A percentile compares a stretch with the other conserved stretches of the same genome.
Conservation (phyloP, 1,140 invertebrate genomes). For the Polypedilum pembai region DNA sequence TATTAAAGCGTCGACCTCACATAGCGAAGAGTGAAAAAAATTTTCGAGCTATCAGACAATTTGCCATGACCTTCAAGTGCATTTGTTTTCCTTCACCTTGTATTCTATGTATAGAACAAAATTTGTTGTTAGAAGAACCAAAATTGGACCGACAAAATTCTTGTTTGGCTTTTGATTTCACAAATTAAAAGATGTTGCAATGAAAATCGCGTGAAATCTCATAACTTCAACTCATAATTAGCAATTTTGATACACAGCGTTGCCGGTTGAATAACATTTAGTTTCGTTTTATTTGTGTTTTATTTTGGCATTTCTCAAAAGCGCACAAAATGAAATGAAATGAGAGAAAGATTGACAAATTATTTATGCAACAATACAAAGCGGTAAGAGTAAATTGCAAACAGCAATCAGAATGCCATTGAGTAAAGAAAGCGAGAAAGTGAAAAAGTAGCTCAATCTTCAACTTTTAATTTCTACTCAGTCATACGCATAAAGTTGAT, state of each 20-base stretch:
- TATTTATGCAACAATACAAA: background rate
- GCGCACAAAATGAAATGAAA: too few relatives aligned
- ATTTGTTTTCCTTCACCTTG: background rate
- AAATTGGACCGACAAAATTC: too few relatives aligned
- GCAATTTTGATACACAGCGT: background rate
- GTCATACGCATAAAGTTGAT: too few relatives aligned
- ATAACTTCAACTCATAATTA: constrained; percentile 3
- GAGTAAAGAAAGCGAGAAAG: too few relatives aligned
- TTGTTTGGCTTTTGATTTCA: background rate
- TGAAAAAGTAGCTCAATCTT: too few relatives aligned
- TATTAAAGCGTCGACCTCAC: background rate
- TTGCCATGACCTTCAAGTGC: background rate
- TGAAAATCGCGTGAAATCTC: background rate
- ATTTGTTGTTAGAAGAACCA: too few relatives aligned
- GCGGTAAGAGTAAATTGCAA: background rate
- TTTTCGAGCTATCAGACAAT: background rate
- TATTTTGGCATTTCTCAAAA: background rate
- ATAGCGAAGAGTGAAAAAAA: background rate
- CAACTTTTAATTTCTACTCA: too few relatives aligned
- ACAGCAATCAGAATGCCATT: too few relatives aligned
- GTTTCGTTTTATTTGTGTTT: background rate
- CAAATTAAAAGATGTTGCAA: background rate
- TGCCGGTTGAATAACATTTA: too few relatives aligned
- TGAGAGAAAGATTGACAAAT: background rate
- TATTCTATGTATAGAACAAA: too few relatives aligned